Base-by-base conservation (phyloP, 2,888 invertebrate species). In the Diogma glabrata region DNA sequence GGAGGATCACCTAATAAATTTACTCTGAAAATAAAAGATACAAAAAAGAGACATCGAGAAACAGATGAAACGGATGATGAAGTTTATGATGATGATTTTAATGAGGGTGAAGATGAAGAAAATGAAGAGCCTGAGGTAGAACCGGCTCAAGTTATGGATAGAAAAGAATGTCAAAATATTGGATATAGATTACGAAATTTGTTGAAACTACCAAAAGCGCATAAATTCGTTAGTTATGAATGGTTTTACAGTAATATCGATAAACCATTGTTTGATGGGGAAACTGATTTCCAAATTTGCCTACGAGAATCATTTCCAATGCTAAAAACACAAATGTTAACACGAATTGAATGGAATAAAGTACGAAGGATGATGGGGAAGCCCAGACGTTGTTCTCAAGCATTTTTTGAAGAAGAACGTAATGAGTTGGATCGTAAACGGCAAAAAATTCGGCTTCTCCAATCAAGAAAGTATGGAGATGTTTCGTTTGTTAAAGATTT, bases 211-310 rank as follows among this genome's bases (percentile, higher is more conserved):
- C 97, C 99, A 1, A 97, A 97, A 73, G 97, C 97, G 4, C 95
- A 97, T 67, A 94, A 93, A 71, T 97, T 96, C 94, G 96, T 97
- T 8, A 96, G 94, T 69, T 97, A 93, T 70, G 99, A 99, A 69
- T 99, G 95, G 85, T 99, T 99, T 72, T 99, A 99, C 70, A 96
- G 97, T 59, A 96, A 95, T 63, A 87, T 99, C 60, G 99, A 99
- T 66, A 86, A 87, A 64, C 86, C 91, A 28, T 73, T 99, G 30
- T 97, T 99, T 71, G 83, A 88, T 58, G 93, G 91, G 30, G 94
- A 94, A 64, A 96, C 96, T 72, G 97, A 99, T 72, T 97, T 97
- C 65, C 86, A 85, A 70, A 84, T 89, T 57, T 95, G 95, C 65
- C 72, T 99, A 33, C 83, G 83, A 64, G 96, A 97, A 70, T 84